Base-by-base conservation (phyloP, 2,888 invertebrate genomes). In the Amaurobius ferox region DNA sequence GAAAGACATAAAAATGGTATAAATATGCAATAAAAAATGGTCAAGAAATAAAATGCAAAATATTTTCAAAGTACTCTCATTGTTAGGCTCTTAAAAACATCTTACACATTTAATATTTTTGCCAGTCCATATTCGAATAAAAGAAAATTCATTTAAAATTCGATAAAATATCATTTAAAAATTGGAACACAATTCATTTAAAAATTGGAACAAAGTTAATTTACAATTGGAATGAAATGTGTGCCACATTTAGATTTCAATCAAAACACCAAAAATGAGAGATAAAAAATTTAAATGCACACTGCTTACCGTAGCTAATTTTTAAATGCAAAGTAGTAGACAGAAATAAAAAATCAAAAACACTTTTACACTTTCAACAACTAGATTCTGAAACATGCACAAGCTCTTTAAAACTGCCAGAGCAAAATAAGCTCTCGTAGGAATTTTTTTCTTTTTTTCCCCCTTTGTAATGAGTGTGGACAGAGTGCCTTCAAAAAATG, bases 351-450 rank as follows among this genome's bases (percentile, higher is more conserved):
- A 72, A 30, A 29, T 3, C n/a, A 68, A 77, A 23, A 71, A 48
- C 35, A 62, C 61, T 66, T 64, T 70, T 70, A 77, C 68, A 74
- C 61, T 30, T 39, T 73, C 73, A 73, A 79, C 78, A 86, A 86
- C 79, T 76, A 79, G 79, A 86, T 79, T 86, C 86, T 79, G 28
- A 79, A 79, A 86, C 79, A 79, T 79, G 79, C 86, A 86, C 86
- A 86, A 86, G 86, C 86, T 86, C 86, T 86, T 86, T 66, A 68
- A 74, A 74, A 76, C 74, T 79, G 76, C 76, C 74, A 86, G 86
- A 79, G 79, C 86, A 76, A 86, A 68, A 86, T 86, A 86, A 86
- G 86, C 86, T 86, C 86, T 86, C 79, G 64, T 86, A 79, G 86
- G 86, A 86, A 86, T 86, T 79, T 79, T 76, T 70, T 62, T 83